Percentiles rank a stretch among this genome's conserved stretches.
These are phyloP conservation scores for Rhynchonycteris naso DNA, from an alignment of 2,797 vertebrate species.

Conservation along the genomic window DNA sequence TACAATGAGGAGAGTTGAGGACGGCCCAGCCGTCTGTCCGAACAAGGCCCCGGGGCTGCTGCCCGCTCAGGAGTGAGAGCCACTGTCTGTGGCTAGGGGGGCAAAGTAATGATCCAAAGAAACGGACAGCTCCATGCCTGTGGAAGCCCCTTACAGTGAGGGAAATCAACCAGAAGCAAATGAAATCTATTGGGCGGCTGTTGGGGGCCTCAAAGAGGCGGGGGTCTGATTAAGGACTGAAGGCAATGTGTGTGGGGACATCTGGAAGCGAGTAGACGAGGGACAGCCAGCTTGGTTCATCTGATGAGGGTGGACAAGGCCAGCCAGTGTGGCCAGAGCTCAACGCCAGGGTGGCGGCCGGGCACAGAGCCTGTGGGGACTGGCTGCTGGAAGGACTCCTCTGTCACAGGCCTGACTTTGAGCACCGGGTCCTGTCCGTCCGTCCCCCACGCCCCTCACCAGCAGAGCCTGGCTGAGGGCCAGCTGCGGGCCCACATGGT, in stretches of 20 bases:
- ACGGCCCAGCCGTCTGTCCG: too few species aligned
- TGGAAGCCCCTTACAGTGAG: neutral
- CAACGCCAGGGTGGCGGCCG: neutral
- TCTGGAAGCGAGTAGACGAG: fast-evolving
- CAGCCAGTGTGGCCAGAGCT: neutral
- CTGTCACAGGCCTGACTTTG: neutral
- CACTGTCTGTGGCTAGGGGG: neutral
- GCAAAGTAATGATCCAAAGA: neutral
- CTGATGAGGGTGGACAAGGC: too few species aligned
- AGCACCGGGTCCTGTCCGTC: too few species aligned
- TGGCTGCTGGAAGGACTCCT: neutral
- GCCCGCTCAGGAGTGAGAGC: neutral
- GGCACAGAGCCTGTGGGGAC: neutral
- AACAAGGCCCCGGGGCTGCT: neutral
- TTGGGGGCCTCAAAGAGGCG: neutral
- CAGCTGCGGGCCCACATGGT: fast-evolving
- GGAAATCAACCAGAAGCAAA: neutral
- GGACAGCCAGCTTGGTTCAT: neutral
- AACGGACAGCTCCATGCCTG: neutral
- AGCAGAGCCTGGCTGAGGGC: neutral
- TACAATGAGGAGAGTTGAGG: neutral
- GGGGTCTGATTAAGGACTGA: neutral
- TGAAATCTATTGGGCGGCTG: neutral
- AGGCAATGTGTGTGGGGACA: neutral
- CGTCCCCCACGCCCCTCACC: too few species aligned